Percentiles rank a stretch among this genome's conserved stretches.
Evolutionary conservation across 2,113 vertebrate genomes (phyloP).

Genomic region (Leptosomus discolor): DNA sequence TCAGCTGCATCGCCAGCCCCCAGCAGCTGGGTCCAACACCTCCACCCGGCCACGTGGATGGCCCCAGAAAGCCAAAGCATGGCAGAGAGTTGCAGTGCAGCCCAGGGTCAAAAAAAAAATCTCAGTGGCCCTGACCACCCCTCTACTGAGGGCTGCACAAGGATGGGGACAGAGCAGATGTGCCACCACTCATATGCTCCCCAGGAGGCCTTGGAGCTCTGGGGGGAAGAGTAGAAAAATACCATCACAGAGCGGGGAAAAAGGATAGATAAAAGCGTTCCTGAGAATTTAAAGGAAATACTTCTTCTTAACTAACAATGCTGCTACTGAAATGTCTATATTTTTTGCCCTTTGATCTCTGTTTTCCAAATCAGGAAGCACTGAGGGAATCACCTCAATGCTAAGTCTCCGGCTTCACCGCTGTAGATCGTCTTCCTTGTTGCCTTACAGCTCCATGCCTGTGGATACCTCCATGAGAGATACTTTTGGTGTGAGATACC

Average conservation of each 20-base stretch:
- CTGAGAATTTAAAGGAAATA: neutral
- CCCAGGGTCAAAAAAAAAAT: neutral
- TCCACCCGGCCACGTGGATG: fast-evolving
- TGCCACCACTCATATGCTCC: fast-evolving
- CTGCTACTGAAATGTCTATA: neutral
- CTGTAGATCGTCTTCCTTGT: neutral
- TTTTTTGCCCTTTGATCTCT: neutral
- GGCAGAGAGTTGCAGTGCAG: neutral
- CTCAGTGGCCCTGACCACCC: neutral
- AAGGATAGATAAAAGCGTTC: neutral
- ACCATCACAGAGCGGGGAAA: neutral
- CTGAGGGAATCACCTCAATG: neutral
- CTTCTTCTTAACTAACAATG: neutral
- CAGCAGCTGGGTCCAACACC: neutral
- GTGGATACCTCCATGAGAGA: neutral
- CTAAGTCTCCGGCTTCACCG: neutral
- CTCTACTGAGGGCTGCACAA: neutral
- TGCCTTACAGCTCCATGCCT: neutral
- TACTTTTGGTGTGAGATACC: neutral
- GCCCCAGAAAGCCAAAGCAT: neutral
- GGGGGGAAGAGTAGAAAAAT: neutral
- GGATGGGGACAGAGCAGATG: neutral
- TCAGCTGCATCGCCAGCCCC: neutral
- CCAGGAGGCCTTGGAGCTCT: neutral
- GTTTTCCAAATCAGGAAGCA: neutral